Base-by-base conservation (phyloP, 2,113 vertebrate genomes). In the Melanerpes formicivorus region DNA sequence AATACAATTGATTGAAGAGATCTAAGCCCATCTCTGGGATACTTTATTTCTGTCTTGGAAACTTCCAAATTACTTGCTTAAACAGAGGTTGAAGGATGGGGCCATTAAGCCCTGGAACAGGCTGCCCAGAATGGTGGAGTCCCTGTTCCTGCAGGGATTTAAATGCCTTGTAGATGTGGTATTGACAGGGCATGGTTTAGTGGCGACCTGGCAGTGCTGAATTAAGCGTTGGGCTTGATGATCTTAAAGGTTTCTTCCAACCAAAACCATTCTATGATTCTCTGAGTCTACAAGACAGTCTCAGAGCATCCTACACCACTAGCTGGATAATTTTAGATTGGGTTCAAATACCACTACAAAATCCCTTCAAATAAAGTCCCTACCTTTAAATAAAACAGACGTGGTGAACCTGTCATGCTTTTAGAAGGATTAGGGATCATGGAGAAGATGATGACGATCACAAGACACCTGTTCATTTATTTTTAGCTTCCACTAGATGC, bases 1-100 rank as follows among this genome's bases (percentile, higher is more conserved):
- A 95, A 96, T 95, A 90, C 16, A 72, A 95, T 95, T 34, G 90
- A 96, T 34, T 56, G 34, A 27, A 90, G 82, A 95, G 80, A 79
- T 93, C 82, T 86, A 72, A 95, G 79, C 30, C 34, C 66, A 40
- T 83, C 82, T 78, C 85, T 80, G 55, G 76, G 87, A 75, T 69
- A 18, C 63, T 78, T 81, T 44, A 44, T 90, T 71, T 75, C 27
- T 67, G 73, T 21, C 72, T 58, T 66, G 73, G 73, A 85, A 71
- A 65, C 18, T 85, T 88, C 37, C 25, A 52, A 75, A 75, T 9
- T 48, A 60, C 9, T 67, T 2, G 2, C 42, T 84, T 58, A 54
- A 86, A 55, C 40, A 59, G 87, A 72, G 54, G 44, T 14, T 74
- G 69, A 65, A 52, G 71, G 12, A n/a, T 0, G 1, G 55, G 55